A percentile compares a stretch with the other conserved stretches of the same genome.
These are phyloP conservation scores for Nomada goodeniana DNA, from an alignment of 2,888 invertebrate genomes.

Conservation along the genomic window DNA sequence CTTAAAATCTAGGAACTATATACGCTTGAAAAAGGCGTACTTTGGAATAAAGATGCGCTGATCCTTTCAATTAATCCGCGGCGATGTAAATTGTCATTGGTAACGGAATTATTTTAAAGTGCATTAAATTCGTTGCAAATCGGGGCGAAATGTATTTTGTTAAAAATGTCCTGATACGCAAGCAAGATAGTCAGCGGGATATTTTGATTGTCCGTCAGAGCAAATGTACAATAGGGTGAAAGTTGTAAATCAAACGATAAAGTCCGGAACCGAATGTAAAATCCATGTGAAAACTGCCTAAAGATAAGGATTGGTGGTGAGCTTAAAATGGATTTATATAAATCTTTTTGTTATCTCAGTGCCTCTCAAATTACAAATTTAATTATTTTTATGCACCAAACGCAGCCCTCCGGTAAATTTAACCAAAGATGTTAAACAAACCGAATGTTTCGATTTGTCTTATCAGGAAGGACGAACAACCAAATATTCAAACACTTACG, in stretches of 20 bases:
- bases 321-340: background rate
- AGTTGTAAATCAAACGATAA: slow-evolving; percentile 49
- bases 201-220: no score
- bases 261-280: background rate
- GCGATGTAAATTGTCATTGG: no score
- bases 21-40: no score
- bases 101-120: no score
- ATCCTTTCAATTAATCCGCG: no score
- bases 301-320: slow-evolving; percentile 24
- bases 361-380: slow-evolving; percentile 18
- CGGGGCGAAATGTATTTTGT: no score
- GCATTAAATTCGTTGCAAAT: no score
- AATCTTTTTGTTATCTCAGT: slow-evolving; percentile 35
- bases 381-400: background rate
- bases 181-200: background rate
- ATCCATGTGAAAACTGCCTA: slow-evolving; percentile 25
- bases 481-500: background rate
- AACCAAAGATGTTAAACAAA: background rate
- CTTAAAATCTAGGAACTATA: no score
- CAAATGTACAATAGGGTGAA: background rate
- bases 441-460: background rate
- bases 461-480: no score
- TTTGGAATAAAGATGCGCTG: no score
- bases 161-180: no score
- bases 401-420: background rate